phyloP scores from a whole-genome alignment of 2,888 invertebrate genomes.

The Nephrotoma guestfalica region DNA sequence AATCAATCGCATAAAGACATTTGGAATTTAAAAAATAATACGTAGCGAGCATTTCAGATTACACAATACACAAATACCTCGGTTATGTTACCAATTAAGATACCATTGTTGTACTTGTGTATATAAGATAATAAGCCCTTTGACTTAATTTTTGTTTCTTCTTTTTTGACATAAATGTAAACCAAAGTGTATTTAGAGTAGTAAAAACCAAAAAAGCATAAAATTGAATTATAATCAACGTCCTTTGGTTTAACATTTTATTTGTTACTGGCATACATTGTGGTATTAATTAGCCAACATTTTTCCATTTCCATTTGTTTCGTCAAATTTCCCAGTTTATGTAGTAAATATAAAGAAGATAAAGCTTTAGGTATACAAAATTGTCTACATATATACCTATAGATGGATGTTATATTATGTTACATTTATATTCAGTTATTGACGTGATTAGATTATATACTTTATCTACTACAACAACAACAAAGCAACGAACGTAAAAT shows the following conservation, averaged over 20 bases:
- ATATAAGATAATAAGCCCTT: not conserved
- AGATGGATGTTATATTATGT: not conserved
- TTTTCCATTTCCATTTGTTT: not conserved
- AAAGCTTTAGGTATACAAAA: not conserved
- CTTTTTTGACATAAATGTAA: not conserved
- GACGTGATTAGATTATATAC: not conserved
- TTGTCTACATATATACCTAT: not conserved
- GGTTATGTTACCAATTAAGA: not conserved
- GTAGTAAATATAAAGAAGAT: not conserved
- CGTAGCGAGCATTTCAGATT: too few relatives aligned
- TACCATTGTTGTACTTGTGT: not conserved
- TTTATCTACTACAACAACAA: not conserved
- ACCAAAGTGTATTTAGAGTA: not conserved
- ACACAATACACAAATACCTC: not conserved
- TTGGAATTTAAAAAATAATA: too few relatives aligned
- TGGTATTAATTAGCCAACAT: not conserved
- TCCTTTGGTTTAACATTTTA: not conserved
- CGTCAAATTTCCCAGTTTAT: not conserved
- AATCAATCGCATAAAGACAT: too few relatives aligned
- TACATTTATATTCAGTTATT: not conserved
- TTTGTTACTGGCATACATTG: not conserved
- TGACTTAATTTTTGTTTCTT: not conserved
- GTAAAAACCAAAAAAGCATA: not conserved
- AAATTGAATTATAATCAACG: not conserved
- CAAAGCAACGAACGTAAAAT: not conserved